These are phyloP conservation scores for Dasysyrphus albostriatus DNA, from an alignment of 2,888 invertebrate species.

Conservation along the genomic window DNA sequence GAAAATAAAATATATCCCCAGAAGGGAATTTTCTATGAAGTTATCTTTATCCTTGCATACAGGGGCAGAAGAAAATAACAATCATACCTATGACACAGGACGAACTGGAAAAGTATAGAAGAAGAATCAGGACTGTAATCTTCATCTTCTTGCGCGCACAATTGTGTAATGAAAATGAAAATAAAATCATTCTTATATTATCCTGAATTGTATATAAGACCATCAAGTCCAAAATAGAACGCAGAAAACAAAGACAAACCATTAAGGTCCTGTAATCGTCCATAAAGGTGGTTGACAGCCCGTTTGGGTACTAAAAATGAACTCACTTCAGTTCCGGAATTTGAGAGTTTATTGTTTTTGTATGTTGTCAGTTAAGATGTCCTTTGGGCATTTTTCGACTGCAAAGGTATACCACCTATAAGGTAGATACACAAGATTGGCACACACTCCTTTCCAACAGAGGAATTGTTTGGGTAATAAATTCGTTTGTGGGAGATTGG, in stretches of 20 bases:
- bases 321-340: slow-evolving; percentile 68
- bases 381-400: slow-evolving; percentile 69
- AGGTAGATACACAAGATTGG: background rate
- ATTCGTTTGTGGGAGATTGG: slow-evolving; percentile 49
- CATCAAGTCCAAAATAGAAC: slow-evolving; percentile 5
- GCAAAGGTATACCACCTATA: slow-evolving; percentile 2
- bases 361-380: slow-evolving; percentile 67
- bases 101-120: background rate
- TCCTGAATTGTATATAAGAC: background rate
- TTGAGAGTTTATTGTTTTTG: slow-evolving; percentile 73
- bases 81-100: slow-evolving; percentile 12
- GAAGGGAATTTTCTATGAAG: slow-evolving; percentile 23
- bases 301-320: slow-evolving; percentile 67
- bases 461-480: slow-evolving; percentile 33
- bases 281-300: slow-evolving; percentile 75
- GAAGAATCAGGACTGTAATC: slow-evolving; percentile 44
- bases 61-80: slow-evolving; percentile 31
- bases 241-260: slow-evolving; percentile 58
- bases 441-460: background rate
- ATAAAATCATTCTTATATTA: slow-evolving; percentile 48
- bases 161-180: slow-evolving; percentile 71
- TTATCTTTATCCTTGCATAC: slow-evolving; percentile 65
- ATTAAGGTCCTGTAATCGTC: slow-evolving; percentile 73
- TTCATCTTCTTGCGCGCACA: slow-evolving; percentile 19
- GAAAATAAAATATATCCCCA: slow-evolving; percentile 37